Percentiles rank a stretch among this genome's conserved stretches.
Conservation (phyloP, 64 coral and sea anemone genomes). For the Exaiptasia diaphana region DNA sequence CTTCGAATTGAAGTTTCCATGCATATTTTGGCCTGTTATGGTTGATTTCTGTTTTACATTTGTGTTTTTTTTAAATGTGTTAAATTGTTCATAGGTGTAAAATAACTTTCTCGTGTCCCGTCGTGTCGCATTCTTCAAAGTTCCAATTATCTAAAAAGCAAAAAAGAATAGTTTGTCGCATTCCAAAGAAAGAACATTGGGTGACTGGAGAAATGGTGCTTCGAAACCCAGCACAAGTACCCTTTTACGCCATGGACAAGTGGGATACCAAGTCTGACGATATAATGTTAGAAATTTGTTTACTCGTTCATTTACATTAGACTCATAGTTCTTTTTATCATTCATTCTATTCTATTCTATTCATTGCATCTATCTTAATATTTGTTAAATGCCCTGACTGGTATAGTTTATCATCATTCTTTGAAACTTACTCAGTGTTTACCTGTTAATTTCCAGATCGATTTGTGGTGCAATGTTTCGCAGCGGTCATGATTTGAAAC, state of each 20-base stretch:
- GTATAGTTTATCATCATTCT: too few relatives aligned
- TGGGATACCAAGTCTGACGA: neutral
- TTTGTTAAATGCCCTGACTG: too few relatives aligned
- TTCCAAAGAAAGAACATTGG: neutral
- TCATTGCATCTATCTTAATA: too few relatives aligned
- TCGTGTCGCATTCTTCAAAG: neutral
- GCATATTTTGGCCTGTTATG: neutral
- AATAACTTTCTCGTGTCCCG: constrained; percentile 15
- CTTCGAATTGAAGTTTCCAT: neutral
- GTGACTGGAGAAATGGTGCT: constrained; percentile 9
- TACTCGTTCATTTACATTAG: too few relatives aligned
- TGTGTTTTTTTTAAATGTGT: neutral
- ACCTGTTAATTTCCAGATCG: too few relatives aligned
- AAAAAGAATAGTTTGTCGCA: neutral
- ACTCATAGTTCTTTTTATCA: too few relatives aligned
- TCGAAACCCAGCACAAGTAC: neutral
- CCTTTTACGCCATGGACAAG: neutral
- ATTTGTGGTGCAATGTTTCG: constrained; percentile 20
- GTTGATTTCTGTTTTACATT: neutral
- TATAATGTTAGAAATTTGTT: too few relatives aligned
- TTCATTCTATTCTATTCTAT: too few relatives aligned
- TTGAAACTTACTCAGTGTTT: too few relatives aligned
- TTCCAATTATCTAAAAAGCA: neutral
- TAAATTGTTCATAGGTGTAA: neutral
- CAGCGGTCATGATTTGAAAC: constrained; percentile 1